Base-by-base conservation (phyloP, 2,888 invertebrate species). In the Uropetala carovei region DNA sequence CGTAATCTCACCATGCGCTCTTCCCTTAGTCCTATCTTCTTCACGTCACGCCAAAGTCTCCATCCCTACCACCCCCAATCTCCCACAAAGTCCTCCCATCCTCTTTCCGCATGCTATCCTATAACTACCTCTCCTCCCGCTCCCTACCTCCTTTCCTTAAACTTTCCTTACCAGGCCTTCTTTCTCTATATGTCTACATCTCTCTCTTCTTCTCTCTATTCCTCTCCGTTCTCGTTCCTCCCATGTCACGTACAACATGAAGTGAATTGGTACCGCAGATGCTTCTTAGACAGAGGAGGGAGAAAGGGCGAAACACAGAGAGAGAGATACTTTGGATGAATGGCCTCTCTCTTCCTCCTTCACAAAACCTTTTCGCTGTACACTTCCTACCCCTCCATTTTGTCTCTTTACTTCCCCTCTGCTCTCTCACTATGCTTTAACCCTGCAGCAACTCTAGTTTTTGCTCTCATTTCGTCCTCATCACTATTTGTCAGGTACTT, bases 21-120 rank as follows among this genome's bases (percentile, higher is more conserved):
- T 86, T 86, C 86, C 86, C 89, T 89, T 89, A 89, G 30, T 89
- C 89, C 89, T 89, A 89, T 89, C 89, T 89, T 64, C 86, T 86
- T 64, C 86, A 86, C 89, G 89, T 89, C 89, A 89, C 89, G 89
- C 64, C 64, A 43, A 89, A 89, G 89, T 89, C 89, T 64, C 86
- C 60, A 86, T 60, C 86, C 58, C 64, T 60, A 30, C 30, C 64
- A 43, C 89, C 75, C 56, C 56, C 22, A n/a, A 56, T 83, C 57
- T 43, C 56, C 83, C 83, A 43, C 57, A 43, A 18, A 43, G 18
- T 56, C 83, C n/a, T 30, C 18, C 7, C 86, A 8, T 16, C 60
- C 43, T 16, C 43, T 59, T 86, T 7, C 85, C 13, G 59, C 58
- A 59, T 59, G 59, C 27, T 85, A 22, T 59, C 27, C 85, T n/a